Base-by-base conservation (phyloP, 2,888 invertebrate species). In the Byasa hedistus region DNA sequence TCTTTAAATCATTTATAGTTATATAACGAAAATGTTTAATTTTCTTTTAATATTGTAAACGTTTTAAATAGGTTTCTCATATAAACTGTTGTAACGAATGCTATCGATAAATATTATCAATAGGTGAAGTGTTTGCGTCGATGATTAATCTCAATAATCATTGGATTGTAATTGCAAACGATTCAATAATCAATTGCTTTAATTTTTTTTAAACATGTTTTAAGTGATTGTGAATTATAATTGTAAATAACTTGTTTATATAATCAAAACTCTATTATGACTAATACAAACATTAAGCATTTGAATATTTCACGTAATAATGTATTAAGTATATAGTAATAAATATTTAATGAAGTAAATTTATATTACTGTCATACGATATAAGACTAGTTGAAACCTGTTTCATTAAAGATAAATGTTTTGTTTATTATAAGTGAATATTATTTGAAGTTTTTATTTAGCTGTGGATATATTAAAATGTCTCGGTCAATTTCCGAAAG, bases 121-220 rank as follows among this genome's bases (percentile, higher is more conserved):
- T 59, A 57, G 24, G 64, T 65, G 65, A 39, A 64, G 67, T 67
- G 64, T 51, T 67, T 67, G 24, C 64, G 67, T 60, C 60, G 60
- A 57, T 57, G 62, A 60, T 24, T 67, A 63, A 67, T 67, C 67
- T 63, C 59, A 56, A 64, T 63, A 64, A 63, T 66, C 66, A 58
- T 66, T 67, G 63, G 64, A n/a, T 51, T 60, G 39, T 56, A 60
- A 63, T 67, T 36, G 59, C 44, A 55, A 27, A 57, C 48, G 57
- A 56, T 56, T 56, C 22, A 61, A 56, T 65, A 61, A 67, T 63
- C 56, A 56, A 12, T 36, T 56, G 59, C 32, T 52, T 56, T 17
- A 23, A 60, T 62, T 44, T 54, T n/a, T 27, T n/a, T 48, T 48
- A 12, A 10, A 27, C 8, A 27, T 32, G 15, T 48, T 17, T 48